These are phyloP conservation scores for Holothuria leucospilota DNA, from an alignment of 53 echinoderm and acorn worm genomes.

Conservation along the genomic window DNA sequence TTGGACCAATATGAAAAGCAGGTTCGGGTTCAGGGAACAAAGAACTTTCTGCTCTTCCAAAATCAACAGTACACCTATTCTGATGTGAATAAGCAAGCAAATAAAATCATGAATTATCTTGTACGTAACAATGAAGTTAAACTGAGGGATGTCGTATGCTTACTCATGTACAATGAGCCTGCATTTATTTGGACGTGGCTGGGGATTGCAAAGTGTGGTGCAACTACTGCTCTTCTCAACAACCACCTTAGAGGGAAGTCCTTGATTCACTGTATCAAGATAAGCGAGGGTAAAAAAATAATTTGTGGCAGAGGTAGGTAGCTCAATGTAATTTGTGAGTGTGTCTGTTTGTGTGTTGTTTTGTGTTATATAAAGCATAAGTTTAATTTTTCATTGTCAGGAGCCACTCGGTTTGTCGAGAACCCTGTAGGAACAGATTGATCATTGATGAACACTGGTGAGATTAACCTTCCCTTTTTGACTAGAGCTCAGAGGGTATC, in stretches of 20 bases:
- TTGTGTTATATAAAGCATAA: too few relatives aligned
- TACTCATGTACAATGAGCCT: slow-evolving; percentile 89
- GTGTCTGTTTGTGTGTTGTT: too few relatives aligned
- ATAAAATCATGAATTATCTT: slow-evolving; percentile 48
- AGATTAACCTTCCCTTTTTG: too few relatives aligned
- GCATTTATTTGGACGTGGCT: slow-evolving; percentile 72
- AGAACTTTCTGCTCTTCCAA: slow-evolving; percentile 68
- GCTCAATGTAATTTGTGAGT: not conserved
- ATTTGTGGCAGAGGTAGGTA: slow-evolving; percentile 78
- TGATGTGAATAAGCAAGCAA: slow-evolving; percentile 72
- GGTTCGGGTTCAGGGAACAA: slow-evolving; percentile 37
- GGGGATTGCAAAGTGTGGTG: slow-evolving; percentile 77
- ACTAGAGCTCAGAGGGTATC: too few relatives aligned
- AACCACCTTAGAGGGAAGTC: slow-evolving; percentile 72
- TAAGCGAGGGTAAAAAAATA: slow-evolving; percentile 67
- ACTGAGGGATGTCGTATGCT: slow-evolving; percentile 63
- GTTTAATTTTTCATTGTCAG: too few relatives aligned
- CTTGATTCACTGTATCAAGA: slow-evolving; percentile 78
- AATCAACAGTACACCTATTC: slow-evolving; percentile 74
- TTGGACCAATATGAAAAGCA: slow-evolving; percentile 68
- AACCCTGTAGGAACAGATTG: too few relatives aligned
- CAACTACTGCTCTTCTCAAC: slow-evolving; percentile 75
- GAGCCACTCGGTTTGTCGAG: too few relatives aligned
- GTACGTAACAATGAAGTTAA: slow-evolving; percentile 48
- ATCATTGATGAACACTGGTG: too few relatives aligned